Evolutionary conservation across 37 sponge, comb jelly and placozoan species (phyloP), one percentile per base, ranked within the genome.

Genomic region (Aphrocallistes beatrix): DNA sequence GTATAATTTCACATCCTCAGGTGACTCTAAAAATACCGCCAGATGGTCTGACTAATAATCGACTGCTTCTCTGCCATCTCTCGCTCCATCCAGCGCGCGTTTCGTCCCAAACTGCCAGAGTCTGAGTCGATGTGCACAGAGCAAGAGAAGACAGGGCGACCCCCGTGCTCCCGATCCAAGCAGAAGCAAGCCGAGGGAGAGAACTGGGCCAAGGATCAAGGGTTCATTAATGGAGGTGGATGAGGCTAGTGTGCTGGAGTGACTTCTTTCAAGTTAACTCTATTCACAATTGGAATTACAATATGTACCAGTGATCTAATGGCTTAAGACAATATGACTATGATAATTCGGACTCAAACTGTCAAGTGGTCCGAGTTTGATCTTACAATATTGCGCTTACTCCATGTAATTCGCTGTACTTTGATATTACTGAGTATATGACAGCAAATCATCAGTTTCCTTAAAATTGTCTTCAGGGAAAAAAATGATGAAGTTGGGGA

Each of bases 31-130:
- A n/a, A n/a, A n/a, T n/a, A n/a, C n/a, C n/a, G n/a, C n/a, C 21
- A 6, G 75, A 60, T 60, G 75, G 75, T 60, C 3, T 60, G 75
- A 60, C 75, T 60, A 30, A 60, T 60, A 19, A 60, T 60, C 10
- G 75, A 60, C 75, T 60, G 75, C n/a, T 60, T 60, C 75, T 60
- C 75, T 19, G 75, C 75, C 8, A 60, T 60, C 75, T 60, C 75
- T 30, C 10, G 75, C 10, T 60, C 75, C 75, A 60, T 60, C n/a
- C 75, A 60, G 34, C 75, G 75, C 34, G 28, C n/a, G 17, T 60
- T 60, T 13, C 6, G 1, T 30, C 75, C 28, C 10, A 30, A 60
- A 25, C 28, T 25, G 21, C 10, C 75, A 32, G 75, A 60, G 6
- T 25, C 28, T 19, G 75, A 60, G 21, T 60, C 75, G 3, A 60